Base-by-base conservation (phyloP, 2,113 vertebrate genomes). In the Hypomesus transpacificus region DNA sequence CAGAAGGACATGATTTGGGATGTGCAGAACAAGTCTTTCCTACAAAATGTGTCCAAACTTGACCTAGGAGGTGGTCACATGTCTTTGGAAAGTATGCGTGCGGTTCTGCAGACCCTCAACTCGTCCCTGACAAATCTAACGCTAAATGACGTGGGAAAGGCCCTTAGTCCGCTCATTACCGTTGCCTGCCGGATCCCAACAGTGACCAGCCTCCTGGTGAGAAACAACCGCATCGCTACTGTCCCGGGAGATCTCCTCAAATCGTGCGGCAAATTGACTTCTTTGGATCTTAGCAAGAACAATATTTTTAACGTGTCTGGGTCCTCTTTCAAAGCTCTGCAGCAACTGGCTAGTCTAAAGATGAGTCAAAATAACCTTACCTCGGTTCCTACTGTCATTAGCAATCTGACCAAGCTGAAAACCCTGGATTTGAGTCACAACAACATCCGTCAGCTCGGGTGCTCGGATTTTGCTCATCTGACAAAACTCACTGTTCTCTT, bases 101-200 rank as follows among this genome's bases (percentile, higher is more conserved):
- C 16, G n/a, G 54, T 90, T 2, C 65, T 89, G 1, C 78, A 84
- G 60, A 86, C 66, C 5, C 70, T 91, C 28, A 90, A 85, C 64
- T 76, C 80, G 17, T 87, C 70, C 0, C 81, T 89, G 62, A 75
- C 69, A 2, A 21, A 74, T 63, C 79, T 92, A 61, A 85, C 70
- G 69, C 70, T 94, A 75, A 84, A 86, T 28, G 11, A 71, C 20
- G 86, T 91, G 70, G 28, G 54, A 52, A 4, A 31, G 0, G 68
- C 77, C 28, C 68, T 85, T 1, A 46, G 53, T 18, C 57, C 17
- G 20, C 70, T 93, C n/a, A 78, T 91, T 39, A 84, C 83, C 39
- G 46, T 88, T 26, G 84, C 89, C 75, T 94, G 93, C 74, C 72
- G 83, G 51, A 82, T 91, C 68, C 86, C 89, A 63, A 80, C 84